phyloP scores from a whole-genome alignment of 2,797 vertebrate genomes.

The Heliangelus exortis region DNA sequence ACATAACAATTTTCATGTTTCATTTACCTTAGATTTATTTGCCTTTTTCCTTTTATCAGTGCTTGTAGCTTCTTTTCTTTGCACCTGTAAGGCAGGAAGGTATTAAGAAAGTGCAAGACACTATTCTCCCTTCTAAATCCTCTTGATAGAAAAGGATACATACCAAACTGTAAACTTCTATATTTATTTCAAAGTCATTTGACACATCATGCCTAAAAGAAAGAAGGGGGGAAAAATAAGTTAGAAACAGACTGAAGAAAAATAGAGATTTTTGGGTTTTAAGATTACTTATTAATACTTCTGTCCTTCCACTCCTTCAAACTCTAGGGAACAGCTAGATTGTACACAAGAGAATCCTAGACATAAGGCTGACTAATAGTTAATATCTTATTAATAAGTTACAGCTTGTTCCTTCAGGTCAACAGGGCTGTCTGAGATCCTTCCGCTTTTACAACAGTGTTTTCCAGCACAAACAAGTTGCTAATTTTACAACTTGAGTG shows the following conservation, averaged over 20 bases:
- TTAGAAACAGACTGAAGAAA: not conserved
- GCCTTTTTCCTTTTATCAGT: constrained; percentile 92
- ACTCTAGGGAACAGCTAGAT: not conserved
- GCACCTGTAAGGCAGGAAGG: constrained; percentile 79
- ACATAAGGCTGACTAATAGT: not conserved
- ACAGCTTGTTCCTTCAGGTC: not conserved
- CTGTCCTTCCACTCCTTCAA: not conserved
- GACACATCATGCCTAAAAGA: constrained; percentile 86
- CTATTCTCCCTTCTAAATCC: not conserved
- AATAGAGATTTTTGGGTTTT: not conserved
- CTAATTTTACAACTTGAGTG: not conserved
- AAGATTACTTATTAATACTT: not conserved
- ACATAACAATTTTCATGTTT: not conserved
- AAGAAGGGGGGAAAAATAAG: not conserved
- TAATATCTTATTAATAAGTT: not conserved
- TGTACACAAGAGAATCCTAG: not conserved
- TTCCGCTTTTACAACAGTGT: not conserved
- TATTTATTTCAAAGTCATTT: constrained; percentile 90
- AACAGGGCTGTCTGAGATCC: not conserved
- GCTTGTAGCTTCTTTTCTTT: constrained; percentile 82
- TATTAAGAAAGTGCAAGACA: not conserved
- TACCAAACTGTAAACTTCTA: constrained; percentile 94
- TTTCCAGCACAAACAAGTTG: not conserved
- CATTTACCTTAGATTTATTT: constrained; percentile 91
- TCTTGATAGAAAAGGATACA: constrained; percentile 63